These are phyloP conservation scores for Drosophila borealis DNA, from an alignment of 2,888 invertebrate genomes.

Conservation along the genomic window DNA sequence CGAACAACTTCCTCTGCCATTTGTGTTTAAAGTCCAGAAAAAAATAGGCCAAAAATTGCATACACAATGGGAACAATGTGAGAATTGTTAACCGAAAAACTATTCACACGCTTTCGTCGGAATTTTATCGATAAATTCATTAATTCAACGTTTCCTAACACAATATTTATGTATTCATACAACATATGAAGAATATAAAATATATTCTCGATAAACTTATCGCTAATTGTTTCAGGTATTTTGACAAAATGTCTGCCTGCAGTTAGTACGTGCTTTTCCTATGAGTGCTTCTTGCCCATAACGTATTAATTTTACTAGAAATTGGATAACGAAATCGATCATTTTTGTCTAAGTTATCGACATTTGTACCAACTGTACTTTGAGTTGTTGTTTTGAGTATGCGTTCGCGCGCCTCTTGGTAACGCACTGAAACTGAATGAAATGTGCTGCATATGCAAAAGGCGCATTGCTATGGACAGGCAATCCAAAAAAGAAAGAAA, in stretches of 20 bases:
- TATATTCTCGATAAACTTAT: too few relatives aligned
- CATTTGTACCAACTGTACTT: conserved; percentile 22
- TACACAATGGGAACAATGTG: conserved; percentile 10
- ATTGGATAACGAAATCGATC: not conserved
- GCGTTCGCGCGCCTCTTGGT: conserved; percentile 11
- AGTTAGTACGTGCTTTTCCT: too few relatives aligned
- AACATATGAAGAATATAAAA: too few relatives aligned
- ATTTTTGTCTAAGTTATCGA: not conserved
- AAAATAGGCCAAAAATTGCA: not conserved
- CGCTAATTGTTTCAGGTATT: too few relatives aligned
- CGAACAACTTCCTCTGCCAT: conserved; percentile 48
- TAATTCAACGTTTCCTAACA: too few relatives aligned
- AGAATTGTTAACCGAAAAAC: not conserved
- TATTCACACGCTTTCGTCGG: not conserved
- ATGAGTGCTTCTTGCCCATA: too few relatives aligned
- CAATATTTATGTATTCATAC: too few relatives aligned
- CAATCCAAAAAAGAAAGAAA: conserved; percentile 1
- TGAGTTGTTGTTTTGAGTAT: conserved; percentile 9
- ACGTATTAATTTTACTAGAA: too few relatives aligned
- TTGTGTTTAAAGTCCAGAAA: conserved; percentile 7
- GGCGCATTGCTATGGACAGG: conserved; percentile 36
- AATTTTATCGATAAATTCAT: not conserved
- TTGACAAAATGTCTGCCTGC: too few relatives aligned
- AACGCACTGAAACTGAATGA: conserved; percentile 33
- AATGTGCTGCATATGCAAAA: conserved; percentile 70